Evolutionary conservation across 2,113 vertebrate species (phyloP), one percentile per base, ranked within the genome.

Genomic region (Podocnemis expansa): DNA sequence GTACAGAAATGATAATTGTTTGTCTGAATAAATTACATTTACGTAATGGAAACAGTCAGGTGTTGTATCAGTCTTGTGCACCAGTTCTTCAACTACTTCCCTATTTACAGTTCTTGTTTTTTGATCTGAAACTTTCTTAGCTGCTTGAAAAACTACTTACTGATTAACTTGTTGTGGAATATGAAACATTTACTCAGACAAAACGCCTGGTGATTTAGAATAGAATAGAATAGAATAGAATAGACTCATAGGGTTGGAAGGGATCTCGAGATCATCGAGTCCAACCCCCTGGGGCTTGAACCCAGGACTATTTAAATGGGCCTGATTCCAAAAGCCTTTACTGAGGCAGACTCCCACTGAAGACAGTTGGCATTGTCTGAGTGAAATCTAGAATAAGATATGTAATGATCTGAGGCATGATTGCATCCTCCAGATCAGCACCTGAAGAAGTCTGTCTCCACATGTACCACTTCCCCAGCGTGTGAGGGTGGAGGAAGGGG

Each of bases 31-130:
- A 95, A 96, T 96, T 91, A 96, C 93, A 97, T 98, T 98, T 98
- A 97, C 97, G 98, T 98, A 98, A 98, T 96, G 96, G 97, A 97
- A 97, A 96, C 96, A 98, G 97, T 97, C 97, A 98, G 97, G 97
- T 98, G 98, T 97, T 96, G 84, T 95, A 95, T 96, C 95, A 94
- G 82, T 92, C 94, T 90, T 87, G 78, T 91, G 84, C 90, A 84
- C 78, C 91, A 90, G 94, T 96, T 97, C 93, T 96, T 89, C 96
- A 94, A 96, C 91, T 78, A 97, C 95, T 98, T 98, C 98, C 97
- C 95, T 98, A 96, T 98, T 98, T 98, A 97, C 91, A 93, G 90
- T 88, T 96, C 97, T 97, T 98, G 96, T 96, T 98, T 98, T 84
- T 96, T 97, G 94, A 96, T 96, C 95, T 13, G 4, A 89, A 97